Conservation (phyloP, 2,888 invertebrate species). For the Macrosoma leucophasiata region DNA sequence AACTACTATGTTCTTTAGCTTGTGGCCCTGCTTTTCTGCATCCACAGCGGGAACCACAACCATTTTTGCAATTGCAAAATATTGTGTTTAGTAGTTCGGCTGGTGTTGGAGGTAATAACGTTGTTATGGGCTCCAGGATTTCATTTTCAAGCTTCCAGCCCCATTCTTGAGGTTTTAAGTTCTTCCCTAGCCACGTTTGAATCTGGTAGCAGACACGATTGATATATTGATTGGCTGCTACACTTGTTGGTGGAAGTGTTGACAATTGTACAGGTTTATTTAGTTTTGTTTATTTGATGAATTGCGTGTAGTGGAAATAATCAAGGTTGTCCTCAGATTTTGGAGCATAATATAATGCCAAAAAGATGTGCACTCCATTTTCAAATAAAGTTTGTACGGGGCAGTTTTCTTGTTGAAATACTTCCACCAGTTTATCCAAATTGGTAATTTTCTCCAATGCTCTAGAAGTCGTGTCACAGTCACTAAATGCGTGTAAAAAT, state of each 20-base stretch:
- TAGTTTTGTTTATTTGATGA: conserved; percentile 34
- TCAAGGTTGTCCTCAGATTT: conserved; percentile 29
- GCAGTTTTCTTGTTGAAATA: conserved; percentile 38
- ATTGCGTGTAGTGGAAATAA: conserved; percentile 27
- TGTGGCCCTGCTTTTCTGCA: conserved; percentile 30
- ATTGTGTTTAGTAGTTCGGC: conserved; percentile 26
- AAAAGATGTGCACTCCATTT: conserved; percentile 29
- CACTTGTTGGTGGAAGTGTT: conserved; percentile 37
- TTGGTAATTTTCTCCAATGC: conserved; percentile 25
- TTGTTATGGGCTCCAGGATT: conserved; percentile 33
- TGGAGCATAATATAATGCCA: conserved; percentile 39
- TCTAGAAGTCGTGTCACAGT: conserved; percentile 31
- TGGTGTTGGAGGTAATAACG: conserved; percentile 33
- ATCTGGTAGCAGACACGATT: conserved; percentile 30
- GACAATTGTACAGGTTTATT: conserved; percentile 38
- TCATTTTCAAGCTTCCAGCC: conserved; percentile 31
- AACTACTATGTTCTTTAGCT: no score
- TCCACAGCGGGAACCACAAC: conserved; percentile 32
- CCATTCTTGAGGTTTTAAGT: conserved; percentile 31
- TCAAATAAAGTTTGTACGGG: conserved; percentile 32
- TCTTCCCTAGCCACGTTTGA: conserved; percentile 31
- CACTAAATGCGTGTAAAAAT: conserved; percentile 30
- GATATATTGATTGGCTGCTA: conserved; percentile 35
- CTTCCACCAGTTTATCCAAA: conserved; percentile 30
- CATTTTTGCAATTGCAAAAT: conserved; percentile 31